These are phyloP conservation scores for Lucinisca nassula DNA, from an alignment of 2,888 invertebrate species.

Conservation along the genomic window DNA sequence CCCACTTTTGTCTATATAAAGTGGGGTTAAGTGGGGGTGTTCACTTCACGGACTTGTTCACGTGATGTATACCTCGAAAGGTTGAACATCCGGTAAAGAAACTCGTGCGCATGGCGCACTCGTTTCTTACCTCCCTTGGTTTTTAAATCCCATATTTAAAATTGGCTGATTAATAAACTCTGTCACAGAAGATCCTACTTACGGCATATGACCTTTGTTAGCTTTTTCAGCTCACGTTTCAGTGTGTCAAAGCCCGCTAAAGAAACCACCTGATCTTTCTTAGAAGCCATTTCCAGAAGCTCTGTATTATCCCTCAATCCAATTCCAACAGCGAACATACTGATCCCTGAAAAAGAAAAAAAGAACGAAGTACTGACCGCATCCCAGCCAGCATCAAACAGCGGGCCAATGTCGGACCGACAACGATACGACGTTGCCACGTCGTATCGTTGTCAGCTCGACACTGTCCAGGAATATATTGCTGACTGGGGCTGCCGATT, in stretches of 20 bases:
- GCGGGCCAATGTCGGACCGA: no score
- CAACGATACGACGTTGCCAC: background rate
- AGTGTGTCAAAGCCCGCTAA: slow-evolving; percentile 70
- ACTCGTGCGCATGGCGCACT: no score
- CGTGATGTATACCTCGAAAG: no score
- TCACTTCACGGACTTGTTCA: background rate
- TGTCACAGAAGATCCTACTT: slow-evolving; percentile 1
- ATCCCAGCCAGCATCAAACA: background rate
- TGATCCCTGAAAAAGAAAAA: slow-evolving; percentile 43
- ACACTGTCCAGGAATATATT: background rate
- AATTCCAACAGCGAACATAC: slow-evolving; percentile 86
- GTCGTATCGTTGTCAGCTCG: background rate
- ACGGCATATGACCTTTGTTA: slow-evolving; percentile 72
- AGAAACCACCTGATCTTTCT: slow-evolving; percentile 69
- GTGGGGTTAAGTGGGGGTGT: background rate
- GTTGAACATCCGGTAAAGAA: no score
- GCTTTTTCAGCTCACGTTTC: slow-evolving; percentile 25
- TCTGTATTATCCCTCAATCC: slow-evolving; percentile 84
- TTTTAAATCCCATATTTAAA: no score
- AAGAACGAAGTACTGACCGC: background rate
- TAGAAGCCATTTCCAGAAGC: slow-evolving; percentile 75
- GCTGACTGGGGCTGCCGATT: no score
- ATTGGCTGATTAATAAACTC: no score
- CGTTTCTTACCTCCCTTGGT: no score
- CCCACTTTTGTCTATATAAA: no score